Evolutionary conservation across 2,797 vertebrate genomes (phyloP).

Genomic region (Gymnothorax javanicus): DNA sequence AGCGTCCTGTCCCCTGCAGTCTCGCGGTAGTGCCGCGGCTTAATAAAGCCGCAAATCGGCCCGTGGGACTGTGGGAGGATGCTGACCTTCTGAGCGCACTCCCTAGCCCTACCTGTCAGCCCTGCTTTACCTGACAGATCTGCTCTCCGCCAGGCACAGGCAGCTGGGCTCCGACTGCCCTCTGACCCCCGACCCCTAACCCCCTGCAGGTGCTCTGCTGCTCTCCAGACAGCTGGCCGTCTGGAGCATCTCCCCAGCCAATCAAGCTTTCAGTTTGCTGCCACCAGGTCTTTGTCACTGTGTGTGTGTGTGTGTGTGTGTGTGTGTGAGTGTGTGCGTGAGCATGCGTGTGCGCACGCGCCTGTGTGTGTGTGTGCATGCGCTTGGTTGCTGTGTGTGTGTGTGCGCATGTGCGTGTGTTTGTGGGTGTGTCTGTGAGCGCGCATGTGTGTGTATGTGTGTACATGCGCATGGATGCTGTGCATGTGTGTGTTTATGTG

Average conservation of each 20-base stretch:
- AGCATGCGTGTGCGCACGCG: too few relatives aligned
- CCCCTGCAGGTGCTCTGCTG: not conserved
- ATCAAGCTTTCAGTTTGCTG: not conserved
- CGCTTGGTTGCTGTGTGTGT: not conserved
- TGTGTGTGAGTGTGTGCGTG: constrained; percentile 7
- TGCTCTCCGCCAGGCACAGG: not conserved
- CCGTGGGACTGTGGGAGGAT: constrained; percentile 1
- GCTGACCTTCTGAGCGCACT: constrained; percentile 13
- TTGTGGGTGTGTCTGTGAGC: too few relatives aligned
- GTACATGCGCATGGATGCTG: too few relatives aligned
- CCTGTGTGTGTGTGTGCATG: not conserved
- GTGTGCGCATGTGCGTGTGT: not conserved
- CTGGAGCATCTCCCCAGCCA: constrained; percentile 9
- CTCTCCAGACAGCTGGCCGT: not conserved
- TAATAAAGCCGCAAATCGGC: constrained; percentile 6
- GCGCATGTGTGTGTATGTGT: too few relatives aligned
- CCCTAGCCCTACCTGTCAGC: constrained; percentile 11
- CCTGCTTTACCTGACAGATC: constrained; percentile 16
- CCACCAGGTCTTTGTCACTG: constrained; percentile 48
- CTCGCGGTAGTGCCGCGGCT: not conserved
- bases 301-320: constrained; percentile 29
- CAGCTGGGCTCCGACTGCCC: not conserved
- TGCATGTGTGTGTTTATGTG: too few relatives aligned
- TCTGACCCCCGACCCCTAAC: not conserved
- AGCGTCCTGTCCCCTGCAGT: constrained; percentile 31